Conservation (phyloP, 2,113 vertebrate genomes). For the Ifrita kowaldi region DNA sequence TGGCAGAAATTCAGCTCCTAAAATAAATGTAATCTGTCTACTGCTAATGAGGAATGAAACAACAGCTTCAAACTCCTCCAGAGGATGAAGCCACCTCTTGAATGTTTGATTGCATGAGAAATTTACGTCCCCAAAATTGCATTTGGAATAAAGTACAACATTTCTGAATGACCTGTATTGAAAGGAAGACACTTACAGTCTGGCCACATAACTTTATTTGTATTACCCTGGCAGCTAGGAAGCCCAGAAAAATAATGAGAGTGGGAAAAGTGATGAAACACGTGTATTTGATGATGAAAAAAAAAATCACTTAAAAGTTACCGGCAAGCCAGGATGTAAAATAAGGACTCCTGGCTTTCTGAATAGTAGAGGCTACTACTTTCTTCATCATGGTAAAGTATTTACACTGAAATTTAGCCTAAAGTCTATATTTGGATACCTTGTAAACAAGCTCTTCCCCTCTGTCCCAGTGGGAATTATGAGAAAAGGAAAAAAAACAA, state of each 20-base stretch:
- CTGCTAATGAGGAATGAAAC: conserved; percentile 53
- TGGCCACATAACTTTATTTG: neutral
- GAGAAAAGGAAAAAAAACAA: neutral
- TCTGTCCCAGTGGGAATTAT: neutral
- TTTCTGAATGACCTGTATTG: neutral
- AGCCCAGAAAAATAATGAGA: neutral
- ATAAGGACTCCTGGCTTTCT: neutral
- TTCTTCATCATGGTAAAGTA: neutral
- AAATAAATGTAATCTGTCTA: conserved; percentile 44
- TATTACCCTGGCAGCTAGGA: neutral
- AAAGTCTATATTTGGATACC: neutral
- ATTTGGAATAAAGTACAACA: neutral
- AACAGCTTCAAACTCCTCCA: conserved; percentile 6
- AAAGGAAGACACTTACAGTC: neutral
- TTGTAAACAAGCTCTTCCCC: neutral
- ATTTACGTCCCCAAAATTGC: neutral
- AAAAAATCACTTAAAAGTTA: neutral
- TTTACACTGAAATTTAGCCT: neutral
- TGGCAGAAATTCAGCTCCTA: conserved; percentile 40
- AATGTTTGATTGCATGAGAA: neutral
- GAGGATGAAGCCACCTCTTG: neutral
- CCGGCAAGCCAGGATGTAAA: neutral
- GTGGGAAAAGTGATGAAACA: neutral
- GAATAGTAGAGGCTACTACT: neutral
- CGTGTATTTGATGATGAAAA: neutral